Evolutionary conservation across 1,140 invertebrate species (phyloP), one percentile per base, ranked within the genome.

Genomic region (Triops cancriformis): DNA sequence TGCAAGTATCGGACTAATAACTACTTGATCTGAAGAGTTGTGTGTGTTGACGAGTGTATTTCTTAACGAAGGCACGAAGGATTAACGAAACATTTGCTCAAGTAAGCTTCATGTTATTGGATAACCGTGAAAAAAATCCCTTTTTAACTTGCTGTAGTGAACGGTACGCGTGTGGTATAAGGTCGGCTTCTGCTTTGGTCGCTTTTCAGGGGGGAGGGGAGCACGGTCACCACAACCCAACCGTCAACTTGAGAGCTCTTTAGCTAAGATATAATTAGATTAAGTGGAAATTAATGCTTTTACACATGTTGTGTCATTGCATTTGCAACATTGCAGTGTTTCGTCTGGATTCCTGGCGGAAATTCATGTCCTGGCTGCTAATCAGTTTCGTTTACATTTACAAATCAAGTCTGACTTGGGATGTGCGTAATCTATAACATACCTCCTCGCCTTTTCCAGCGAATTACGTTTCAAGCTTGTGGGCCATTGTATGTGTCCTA

Each of bases 241-340:
- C 51, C 51, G 51, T 64, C 51, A 64, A 64, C 51, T 64, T 64
- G 51, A 64, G 51, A 64, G 51, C 51, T 64, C 51, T 64, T 64
- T 64, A 64, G 51, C 51, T 23, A 64, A 64, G 51, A 64, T 64
- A 64, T 64, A 64, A 64, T 64, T 64, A 64, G 51, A 64, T 64
- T 9, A 64, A 64, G 51, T 64, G 14, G 51, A 64, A 64, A 64
- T 64, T 64, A 64, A 64, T 64, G 14, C 10, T 64, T 64, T 23
- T 6, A 64, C 51, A 64, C 14, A 14, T 37, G 31, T 37, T 37
- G 7, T 37, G 31, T 37, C 31, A 37, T 37, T 2, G 7, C 7
- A 7, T 37, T 7, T 37, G 31, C 31, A 4, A 37, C 31, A 37
- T 37, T 37, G 31, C 31, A 37, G 31, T 37, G 7, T 7, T 37